A percentile compares a stretch with the other conserved stretches of the same genome.
Conservation (phyloP, 2,797 vertebrate species). For the Lindbergichthys nudifrons region DNA sequence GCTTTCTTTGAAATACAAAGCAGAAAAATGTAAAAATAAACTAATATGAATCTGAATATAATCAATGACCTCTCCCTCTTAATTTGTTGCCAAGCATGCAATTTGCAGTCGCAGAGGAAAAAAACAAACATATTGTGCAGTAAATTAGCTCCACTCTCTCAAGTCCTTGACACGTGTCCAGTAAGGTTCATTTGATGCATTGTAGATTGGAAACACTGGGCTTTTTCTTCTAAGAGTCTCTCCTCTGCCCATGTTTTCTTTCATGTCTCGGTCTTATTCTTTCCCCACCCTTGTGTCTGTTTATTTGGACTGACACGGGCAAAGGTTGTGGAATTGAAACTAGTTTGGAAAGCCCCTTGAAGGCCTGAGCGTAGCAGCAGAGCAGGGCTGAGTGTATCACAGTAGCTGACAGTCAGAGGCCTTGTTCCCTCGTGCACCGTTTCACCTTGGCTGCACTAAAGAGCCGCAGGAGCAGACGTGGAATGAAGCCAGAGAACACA, state of each 20-base stretch:
- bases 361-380: slow-evolving; percentile 46
- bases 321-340: slow-evolving; percentile 63
- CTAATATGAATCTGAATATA: slow-evolving; percentile 8
- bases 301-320: slow-evolving; percentile 69
- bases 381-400: slow-evolving; percentile 50
- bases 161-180: slow-evolving; percentile 16
- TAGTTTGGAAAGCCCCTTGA: slow-evolving; percentile 60
- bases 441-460: slow-evolving; percentile 65
- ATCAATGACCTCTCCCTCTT: slow-evolving; percentile 22
- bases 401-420: slow-evolving; percentile 57
- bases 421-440: slow-evolving; percentile 50
- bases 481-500: slow-evolving; percentile 49
- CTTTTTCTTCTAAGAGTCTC: background rate
- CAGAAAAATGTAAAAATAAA: slow-evolving; percentile 22
- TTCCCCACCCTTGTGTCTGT: slow-evolving; percentile 55
- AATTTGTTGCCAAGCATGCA: slow-evolving; percentile 46
- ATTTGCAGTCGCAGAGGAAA: slow-evolving; percentile 46
- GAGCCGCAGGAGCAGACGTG: slow-evolving; percentile 43
- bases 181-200: slow-evolving; percentile 32
- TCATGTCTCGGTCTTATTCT: slow-evolving; percentile 41
- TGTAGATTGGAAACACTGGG: slow-evolving; percentile 5
- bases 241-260: slow-evolving; percentile 17
- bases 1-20: slow-evolving; percentile 30
- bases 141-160: slow-evolving; percentile 39
- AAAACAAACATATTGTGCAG: slow-evolving; percentile 23